Base-by-base conservation (phyloP, 2,113 vertebrate genomes). In the Phocoena sinus region DNA sequence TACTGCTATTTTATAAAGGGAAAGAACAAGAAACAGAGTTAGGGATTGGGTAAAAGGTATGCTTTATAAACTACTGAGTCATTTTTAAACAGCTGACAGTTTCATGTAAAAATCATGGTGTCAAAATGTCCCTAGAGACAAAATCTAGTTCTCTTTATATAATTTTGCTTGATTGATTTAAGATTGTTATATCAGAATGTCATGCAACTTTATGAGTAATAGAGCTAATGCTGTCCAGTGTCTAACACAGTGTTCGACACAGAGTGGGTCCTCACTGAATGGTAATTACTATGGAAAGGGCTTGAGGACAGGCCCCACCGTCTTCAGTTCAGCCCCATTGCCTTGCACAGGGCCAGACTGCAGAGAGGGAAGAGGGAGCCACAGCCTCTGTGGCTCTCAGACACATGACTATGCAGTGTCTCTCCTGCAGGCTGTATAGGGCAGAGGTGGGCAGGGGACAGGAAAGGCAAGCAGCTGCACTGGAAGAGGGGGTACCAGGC, bases 401-500 rank as follows among this genome's bases (percentile, higher is more conserved):
- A 44, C 1, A 50, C 0, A 2, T 25, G 1, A 28, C 21, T 8
- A 4, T 8, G 31, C 36, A 47, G 15, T 14, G 6, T 73, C 10
- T 96, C 25, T 67, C 31, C 38, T 58, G 28, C 6, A 68, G 68
- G 8, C 15, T 26, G 8, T 33, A 20, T 56, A 15, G 2, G 62
- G n/a, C 10, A 20, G 65, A 26, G 73, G 62, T 1, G 28, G 17
- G n/a, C 82, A 7, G 1, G 14, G 17, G 68, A 47, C 13, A 20
- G 53, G 2, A 67, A 14, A 92, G 7, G 20, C 50, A 84, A 92
- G 92, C 88, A 97, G 73, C 89, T 0, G 8, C 77, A 96, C 90
- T 89, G 71, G 89, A 96, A 21, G 86, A 95, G 96, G 85, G 85
- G 96, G 58, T 87, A 83, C 60, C 97, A 50, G 83, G 77, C 68